Evolutionary conservation across 2,888 invertebrate species (phyloP), one percentile per base, ranked within the genome.

Genomic region (Listrodromus nycthemerus): DNA sequence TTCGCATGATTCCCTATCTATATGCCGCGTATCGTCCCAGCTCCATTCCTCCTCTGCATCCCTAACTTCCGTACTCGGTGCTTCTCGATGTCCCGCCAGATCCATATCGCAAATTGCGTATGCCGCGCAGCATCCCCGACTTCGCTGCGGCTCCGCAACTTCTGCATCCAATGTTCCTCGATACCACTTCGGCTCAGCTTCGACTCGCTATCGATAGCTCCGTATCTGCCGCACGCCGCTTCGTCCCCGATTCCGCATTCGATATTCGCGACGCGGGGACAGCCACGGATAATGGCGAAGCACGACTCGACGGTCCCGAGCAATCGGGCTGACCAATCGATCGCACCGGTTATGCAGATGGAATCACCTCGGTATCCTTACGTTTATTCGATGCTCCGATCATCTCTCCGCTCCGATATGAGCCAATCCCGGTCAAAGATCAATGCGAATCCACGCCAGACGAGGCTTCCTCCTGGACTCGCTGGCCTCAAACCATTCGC

Each of bases 401-500:
- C 13, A 30, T 30, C 27, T 6, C 58, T 13, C n/a, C 13, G 30
- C 16, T 61, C 16, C 58, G 27, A 61, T 2, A 7, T n/a, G 27
- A 30, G 30, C 58, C 24, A n/a, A 61, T 61, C 58, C 30, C n/a
- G 58, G 27, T 61, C 16, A 27, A 61, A 27, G 58, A 61, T 61
- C 58, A 61, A 27, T 6, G 1, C 27, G 58, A 61, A 30, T 30
- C 41, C 4, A 27, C n/a, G 27, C 4, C n/a, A 6, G 58, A 13
- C 30, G 58, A 61, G 13, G 16, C 58, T 27, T 61, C 30, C 7
- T 30, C 2, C 58, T 13, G 27, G 24, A 61, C 13, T 7, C 58
- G 27, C 16, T 27, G 16, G 27, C 24, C 27, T 30, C 58, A 30
- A 24, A 58, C 30, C 27, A 4, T 7, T 24, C 30, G 30, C 61